phyloP scores from a whole-genome alignment of 2,113 vertebrate genomes.

The Bucco capensis region DNA sequence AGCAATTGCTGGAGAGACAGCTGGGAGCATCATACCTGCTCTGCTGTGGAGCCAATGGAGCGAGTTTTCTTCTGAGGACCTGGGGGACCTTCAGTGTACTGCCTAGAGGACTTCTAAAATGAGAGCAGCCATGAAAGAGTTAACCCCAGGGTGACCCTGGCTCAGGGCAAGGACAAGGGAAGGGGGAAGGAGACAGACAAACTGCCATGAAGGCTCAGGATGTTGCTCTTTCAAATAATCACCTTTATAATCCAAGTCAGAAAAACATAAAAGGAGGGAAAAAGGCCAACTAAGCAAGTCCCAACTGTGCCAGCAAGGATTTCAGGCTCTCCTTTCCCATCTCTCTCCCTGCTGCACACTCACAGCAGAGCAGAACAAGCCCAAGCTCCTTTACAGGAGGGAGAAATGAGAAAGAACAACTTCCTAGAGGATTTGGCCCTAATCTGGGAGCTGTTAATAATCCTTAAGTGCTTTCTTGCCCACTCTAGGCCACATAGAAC shows the following conservation, averaged over 20 bases:
- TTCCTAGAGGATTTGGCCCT: neutral
- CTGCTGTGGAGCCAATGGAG: slow-evolving; percentile 80
- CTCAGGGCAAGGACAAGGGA: rapidly evolving
- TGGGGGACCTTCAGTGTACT: slow-evolving; percentile 86
- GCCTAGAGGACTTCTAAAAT: slow-evolving; percentile 87
- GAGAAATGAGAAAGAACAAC: neutral
- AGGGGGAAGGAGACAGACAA: too few species aligned
- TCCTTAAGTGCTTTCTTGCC: neutral
- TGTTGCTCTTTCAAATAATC: neutral
- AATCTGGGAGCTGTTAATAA: neutral
- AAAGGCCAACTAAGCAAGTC: neutral
- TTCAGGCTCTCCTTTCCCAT: neutral
- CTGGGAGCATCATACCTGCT: slow-evolving; percentile 71
- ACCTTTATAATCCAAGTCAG: neutral
- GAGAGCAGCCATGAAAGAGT: neutral
- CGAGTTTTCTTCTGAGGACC: slow-evolving; percentile 84
- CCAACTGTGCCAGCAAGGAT: neutral
- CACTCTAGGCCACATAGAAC: neutral
- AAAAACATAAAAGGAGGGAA: neutral
- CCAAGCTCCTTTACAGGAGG: neutral
- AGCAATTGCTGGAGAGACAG: too few species aligned
- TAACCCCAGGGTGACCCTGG: rapidly evolving
- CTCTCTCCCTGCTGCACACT: neutral
- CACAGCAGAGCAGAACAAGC: neutral
- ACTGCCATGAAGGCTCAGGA: neutral